Percentiles rank a stretch among this genome's conserved stretches.
Evolutionary conservation across 2,888 invertebrate species (phyloP).

Genomic region (Tuberolachnus salignus): DNA sequence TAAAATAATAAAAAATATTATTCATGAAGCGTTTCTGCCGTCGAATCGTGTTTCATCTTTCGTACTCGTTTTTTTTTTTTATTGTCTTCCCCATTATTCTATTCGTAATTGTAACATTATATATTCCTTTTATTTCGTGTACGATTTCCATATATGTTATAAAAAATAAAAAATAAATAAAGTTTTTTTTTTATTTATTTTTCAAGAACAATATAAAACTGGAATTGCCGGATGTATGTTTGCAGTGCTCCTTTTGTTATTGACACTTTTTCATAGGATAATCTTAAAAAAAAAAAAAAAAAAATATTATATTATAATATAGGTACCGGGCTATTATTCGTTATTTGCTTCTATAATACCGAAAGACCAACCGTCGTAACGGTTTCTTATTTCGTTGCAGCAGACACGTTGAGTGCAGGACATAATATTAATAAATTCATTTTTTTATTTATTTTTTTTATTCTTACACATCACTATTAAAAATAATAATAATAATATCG

Average conservation of each 20-base stretch:
- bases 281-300: no score
- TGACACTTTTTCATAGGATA: slow-evolving; percentile 34
- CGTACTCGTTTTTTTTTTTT: slow-evolving; percentile 38
- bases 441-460: no score
- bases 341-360: not conserved
- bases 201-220: slow-evolving; percentile 45
- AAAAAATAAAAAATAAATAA: slow-evolving; percentile 24
- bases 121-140: slow-evolving; percentile 53
- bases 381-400: slow-evolving; percentile 32
- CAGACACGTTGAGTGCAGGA: no score
- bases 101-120: slow-evolving; percentile 55
- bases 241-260: slow-evolving; percentile 45
- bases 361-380: slow-evolving; percentile 44
- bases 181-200: slow-evolving; percentile 18
- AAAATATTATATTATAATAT: slow-evolving; percentile 14
- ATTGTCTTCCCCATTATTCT: slow-evolving; percentile 50
- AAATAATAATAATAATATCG: no score
- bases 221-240: slow-evolving; percentile 54
- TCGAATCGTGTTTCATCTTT: slow-evolving; percentile 55
- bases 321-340: not conserved
- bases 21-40: slow-evolving; percentile 51
- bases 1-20: slow-evolving; percentile 47
- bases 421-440: not conserved
- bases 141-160: slow-evolving; percentile 51
- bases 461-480: no score